Conservation (phyloP, 2,888 invertebrate species). For the Onthophagus sagittarius region DNA sequence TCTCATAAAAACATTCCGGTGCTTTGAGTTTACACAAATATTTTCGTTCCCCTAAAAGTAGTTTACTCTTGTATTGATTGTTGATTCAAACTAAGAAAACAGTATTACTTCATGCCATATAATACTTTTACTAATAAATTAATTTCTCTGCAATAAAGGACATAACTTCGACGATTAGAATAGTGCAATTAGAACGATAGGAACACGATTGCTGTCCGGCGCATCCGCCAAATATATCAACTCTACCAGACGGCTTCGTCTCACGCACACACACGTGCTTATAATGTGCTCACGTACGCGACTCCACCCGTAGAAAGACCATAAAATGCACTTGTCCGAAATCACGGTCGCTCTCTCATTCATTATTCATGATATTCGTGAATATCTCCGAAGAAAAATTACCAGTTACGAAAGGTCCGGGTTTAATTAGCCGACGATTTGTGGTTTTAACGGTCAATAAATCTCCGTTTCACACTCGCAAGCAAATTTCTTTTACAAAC, state of each 20-base stretch:
- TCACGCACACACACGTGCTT: constrained; percentile 1
- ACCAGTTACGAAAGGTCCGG: background rate
- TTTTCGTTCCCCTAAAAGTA: too few species aligned
- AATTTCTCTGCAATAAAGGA: background rate
- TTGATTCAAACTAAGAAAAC: too few species aligned
- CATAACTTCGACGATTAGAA: background rate
- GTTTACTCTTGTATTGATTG: too few species aligned
- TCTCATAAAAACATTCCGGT: too few species aligned
- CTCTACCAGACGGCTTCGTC: background rate
- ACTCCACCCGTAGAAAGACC: background rate
- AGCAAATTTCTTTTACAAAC: background rate
- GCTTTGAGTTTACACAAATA: too few species aligned
- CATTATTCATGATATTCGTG: constrained; percentile 11
- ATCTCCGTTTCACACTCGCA: background rate
- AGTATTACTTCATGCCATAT: too few species aligned
- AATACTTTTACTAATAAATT: too few species aligned
- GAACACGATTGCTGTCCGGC: background rate
- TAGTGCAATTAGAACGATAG: background rate
- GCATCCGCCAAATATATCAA: background rate
- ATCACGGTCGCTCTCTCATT: constrained; percentile 7
- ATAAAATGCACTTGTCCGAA: constrained; percentile 15
- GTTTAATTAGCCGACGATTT: background rate
- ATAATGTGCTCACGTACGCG: constrained; percentile 11
- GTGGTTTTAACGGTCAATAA: background rate
- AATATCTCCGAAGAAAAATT: background rate